phyloP scores from a whole-genome alignment of 1,140 invertebrate species.

The Hylaeus anthracinus region DNA sequence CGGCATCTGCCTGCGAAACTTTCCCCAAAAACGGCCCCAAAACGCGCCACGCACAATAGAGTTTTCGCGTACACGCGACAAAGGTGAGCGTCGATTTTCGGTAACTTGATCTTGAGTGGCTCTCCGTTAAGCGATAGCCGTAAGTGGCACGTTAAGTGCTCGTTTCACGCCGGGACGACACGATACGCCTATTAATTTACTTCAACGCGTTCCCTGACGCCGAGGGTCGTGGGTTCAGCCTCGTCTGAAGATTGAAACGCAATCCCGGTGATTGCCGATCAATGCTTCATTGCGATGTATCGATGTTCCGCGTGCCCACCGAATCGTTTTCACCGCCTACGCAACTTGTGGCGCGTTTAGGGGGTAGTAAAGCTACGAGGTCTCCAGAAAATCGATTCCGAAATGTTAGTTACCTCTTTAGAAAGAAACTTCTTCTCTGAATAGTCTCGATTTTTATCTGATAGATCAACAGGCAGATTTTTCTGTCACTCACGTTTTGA shows the following conservation, averaged over 20 bases:
- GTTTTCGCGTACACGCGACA: conserved; percentile 51
- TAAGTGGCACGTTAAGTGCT: conserved; percentile 78
- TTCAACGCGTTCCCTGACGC: conserved; percentile 39
- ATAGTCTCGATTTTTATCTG: too few species aligned
- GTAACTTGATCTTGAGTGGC: conserved; percentile 81
- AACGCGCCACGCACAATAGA: conserved; percentile 36
- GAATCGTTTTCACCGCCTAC: conserved; percentile 2
- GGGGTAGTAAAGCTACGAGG: background rate
- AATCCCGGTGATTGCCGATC: conserved; percentile 25
- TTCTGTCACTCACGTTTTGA: too few species aligned
- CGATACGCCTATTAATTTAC: conserved; percentile 80
- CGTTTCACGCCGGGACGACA: conserved; percentile 75
- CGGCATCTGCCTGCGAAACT: conserved; percentile 27
- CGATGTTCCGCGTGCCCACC: background rate
- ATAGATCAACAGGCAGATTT: too few species aligned
- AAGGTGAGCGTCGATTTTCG: conserved; percentile 77
- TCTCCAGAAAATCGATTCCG: background rate
- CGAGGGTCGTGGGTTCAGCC: conserved; percentile 47
- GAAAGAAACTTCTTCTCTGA: too few species aligned
- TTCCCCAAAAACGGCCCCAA: conserved; percentile 58
- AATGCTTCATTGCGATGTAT: conserved; percentile 17
- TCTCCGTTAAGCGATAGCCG: conserved; percentile 77
- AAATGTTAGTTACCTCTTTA: too few species aligned
- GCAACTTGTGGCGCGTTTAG: too few species aligned
- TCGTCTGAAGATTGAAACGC: conserved; percentile 38